Base-by-base conservation (phyloP, 1,140 invertebrate species). In the Drosophila lini region DNA sequence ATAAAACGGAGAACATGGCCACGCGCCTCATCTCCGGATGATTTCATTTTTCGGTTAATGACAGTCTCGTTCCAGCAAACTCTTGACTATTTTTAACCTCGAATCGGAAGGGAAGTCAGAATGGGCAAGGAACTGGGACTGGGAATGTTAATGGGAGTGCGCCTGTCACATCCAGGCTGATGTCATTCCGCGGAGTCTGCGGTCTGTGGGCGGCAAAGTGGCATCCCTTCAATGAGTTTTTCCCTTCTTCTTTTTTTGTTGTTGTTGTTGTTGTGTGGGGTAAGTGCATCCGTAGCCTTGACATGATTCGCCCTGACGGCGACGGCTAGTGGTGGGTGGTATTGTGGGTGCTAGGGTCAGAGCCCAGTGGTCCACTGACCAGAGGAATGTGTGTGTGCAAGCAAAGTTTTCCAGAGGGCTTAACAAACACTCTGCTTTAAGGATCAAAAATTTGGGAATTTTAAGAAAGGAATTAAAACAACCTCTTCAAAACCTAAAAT, bases 11-110 rank as follows among this genome's bases (percentile, higher is more conserved):
- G 28, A 50, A 50, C 28, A 9, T 16, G 28, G 45, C 63, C 63
- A 71, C 52, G 65, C 42, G 64, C 16, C 52, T 58, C 52, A 58
- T 71, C 42, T 71, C 68, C 42, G 36, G 55, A 67, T 76, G 74
- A 76, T 76, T 76, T 76, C 74, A 76, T 76, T 80, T 76, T 76
- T 79, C 40, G 73, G 81, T 77, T 80, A 83, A 81, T 83, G 78
- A 77, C 81, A 83, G 81, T 47, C 77, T 65, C 42, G 61, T 41
- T 48, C 38, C n/a, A 13, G 22, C 48, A 32, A 34, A 44, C 57
- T 41, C 16, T 52, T 58, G 71, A 53, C 69, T 85, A 86, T 85
- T 85, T 85, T 81, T 84, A 84, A 58, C 70, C 45, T 52, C 58
- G 25, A 40, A 34, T 58, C 38, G 10, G 15, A 58, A 15, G 0